These are phyloP conservation scores for Eristalinus sepulchralis DNA, from an alignment of 2,888 invertebrate species.

Conservation along the genomic window DNA sequence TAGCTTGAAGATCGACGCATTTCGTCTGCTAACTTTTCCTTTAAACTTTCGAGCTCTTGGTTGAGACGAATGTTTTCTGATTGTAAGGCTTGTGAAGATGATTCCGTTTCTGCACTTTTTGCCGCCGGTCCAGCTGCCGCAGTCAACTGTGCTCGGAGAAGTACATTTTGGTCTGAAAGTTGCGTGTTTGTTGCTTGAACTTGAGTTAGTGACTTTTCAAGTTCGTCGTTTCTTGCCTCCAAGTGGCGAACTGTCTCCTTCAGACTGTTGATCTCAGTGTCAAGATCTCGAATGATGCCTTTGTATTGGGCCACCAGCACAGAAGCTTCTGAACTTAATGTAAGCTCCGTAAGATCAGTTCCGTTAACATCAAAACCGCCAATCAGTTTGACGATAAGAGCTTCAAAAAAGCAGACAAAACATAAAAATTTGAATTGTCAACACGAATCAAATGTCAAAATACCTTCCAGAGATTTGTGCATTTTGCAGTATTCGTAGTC, in stretches of 20 bases:
- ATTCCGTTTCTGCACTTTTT: conserved; percentile 72
- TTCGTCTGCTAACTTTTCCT: conserved; percentile 74
- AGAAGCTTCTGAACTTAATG: conserved; percentile 79
- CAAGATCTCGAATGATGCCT: conserved; percentile 94
- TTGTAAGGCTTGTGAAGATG: conserved; percentile 74
- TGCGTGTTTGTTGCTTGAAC: conserved; percentile 87
- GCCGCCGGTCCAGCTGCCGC: conserved; percentile 75
- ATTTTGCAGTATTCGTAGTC: conserved; percentile 97
- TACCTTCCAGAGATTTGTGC: conserved; percentile 90
- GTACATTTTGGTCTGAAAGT: conserved; percentile 92
- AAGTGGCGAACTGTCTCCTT: conserved; percentile 76
- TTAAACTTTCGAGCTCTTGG: conserved; percentile 77
- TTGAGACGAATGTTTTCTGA: conserved; percentile 79
- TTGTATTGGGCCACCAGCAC: conserved; percentile 87
- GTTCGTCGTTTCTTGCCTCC: conserved; percentile 74
- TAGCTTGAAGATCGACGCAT: conserved; percentile 75
- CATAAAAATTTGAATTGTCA: not conserved
- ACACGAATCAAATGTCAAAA: not conserved
- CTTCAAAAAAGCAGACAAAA: conserved; percentile 73
- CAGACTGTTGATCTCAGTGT: conserved; percentile 83
- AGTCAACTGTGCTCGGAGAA: conserved; percentile 88
- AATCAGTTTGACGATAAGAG: conserved; percentile 83
- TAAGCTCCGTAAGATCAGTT: conserved; percentile 82
- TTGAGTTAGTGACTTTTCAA: conserved; percentile 84
- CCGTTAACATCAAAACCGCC: conserved; percentile 81